Percentiles rank a stretch among this genome's conserved stretches.
These are phyloP conservation scores for Megalops cyprinoides DNA, from an alignment of 2,797 vertebrate genomes.

Conservation along the genomic window DNA sequence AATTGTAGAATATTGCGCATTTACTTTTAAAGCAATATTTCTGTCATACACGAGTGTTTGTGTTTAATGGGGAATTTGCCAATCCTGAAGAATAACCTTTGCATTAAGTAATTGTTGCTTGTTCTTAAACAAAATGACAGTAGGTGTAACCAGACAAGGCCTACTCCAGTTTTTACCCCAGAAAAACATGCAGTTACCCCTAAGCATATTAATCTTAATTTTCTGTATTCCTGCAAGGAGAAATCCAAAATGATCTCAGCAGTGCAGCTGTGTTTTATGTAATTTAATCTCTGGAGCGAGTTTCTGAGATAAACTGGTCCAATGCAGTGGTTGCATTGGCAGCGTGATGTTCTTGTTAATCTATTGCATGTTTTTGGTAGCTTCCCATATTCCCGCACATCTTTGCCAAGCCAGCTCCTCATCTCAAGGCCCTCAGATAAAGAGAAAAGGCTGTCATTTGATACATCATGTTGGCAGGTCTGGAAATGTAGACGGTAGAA, in stretches of 20 bases:
- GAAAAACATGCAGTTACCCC: too few species aligned
- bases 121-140: too few species aligned
- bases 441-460: not conserved
- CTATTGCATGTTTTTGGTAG: not conserved
- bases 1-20: too few species aligned
- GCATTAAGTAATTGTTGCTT: too few species aligned
- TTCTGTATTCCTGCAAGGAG: not conserved
- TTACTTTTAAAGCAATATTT: too few species aligned
- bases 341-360: not conserved
- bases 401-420: not conserved
- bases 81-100: too few species aligned
- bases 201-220: not conserved
- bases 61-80: too few species aligned
- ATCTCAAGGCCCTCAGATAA: not conserved
- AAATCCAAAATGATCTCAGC: not conserved
- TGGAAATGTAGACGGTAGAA: conserved; percentile 21
- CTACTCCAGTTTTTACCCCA: too few species aligned
- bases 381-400: not conserved
- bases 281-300: not conserved
- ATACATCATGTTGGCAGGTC: conserved; percentile 13
- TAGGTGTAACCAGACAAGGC: too few species aligned
- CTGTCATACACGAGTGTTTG: too few species aligned
- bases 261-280: not conserved
- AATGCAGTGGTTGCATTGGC: not conserved
- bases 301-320: not conserved